A percentile compares a stretch with the other conserved stretches of the same genome.
Evolutionary conservation across 2,797 vertebrate genomes (phyloP).

Genomic region (Acanthurus tractus): DNA sequence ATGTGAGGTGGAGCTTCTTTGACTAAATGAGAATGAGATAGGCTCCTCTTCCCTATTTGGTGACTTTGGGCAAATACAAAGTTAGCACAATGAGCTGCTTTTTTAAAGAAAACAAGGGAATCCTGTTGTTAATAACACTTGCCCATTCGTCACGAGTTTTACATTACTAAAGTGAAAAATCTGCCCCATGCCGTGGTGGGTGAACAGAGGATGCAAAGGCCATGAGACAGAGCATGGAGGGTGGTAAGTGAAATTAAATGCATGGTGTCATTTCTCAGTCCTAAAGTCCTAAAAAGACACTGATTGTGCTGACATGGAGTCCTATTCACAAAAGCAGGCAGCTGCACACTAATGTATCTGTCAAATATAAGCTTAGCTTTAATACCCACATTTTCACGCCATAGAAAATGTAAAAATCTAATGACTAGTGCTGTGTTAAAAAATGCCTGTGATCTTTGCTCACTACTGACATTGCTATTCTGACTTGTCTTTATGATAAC

Average conservation of each 20-base stretch:
- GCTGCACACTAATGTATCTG: conserved; percentile 22
- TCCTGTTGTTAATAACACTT: conserved; percentile 6
- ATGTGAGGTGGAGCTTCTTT: background rate
- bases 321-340: conserved; percentile 23
- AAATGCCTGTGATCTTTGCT: no score
- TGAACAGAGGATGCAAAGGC: conserved; percentile 17
- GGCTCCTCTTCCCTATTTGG: background rate
- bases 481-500: no score
- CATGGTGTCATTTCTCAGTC: conserved; percentile 39
- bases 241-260: conserved; percentile 52
- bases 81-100: conserved; percentile 20
- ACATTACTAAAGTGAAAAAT: conserved; percentile 34
- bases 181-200: conserved; percentile 25
- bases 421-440: no score
- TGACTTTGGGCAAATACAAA: conserved; percentile 34
- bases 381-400: no score
- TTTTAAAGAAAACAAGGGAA: conserved; percentile 8
- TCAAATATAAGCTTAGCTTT: conserved; percentile 17
- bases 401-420: no score
- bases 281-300: conserved; percentile 49
- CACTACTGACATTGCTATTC: no score
- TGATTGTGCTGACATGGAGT: conserved; percentile 40
- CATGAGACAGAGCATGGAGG: conserved; percentile 22
- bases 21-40: background rate
- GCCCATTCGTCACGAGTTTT: conserved; percentile 28